phyloP scores from a whole-genome alignment of 2,888 invertebrate species.

The Cheilosia vernalis region DNA sequence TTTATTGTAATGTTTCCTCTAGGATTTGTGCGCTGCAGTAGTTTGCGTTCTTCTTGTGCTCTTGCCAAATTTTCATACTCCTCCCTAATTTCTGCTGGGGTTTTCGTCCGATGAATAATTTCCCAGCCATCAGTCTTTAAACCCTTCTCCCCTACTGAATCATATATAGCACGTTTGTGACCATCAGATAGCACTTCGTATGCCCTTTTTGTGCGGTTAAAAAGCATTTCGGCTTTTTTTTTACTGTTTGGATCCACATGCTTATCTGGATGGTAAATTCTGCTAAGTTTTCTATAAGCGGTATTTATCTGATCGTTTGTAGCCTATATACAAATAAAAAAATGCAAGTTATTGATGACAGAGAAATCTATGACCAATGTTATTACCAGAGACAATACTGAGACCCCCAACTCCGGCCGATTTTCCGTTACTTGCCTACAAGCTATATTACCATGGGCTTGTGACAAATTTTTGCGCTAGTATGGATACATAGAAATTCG shows the following conservation, averaged over 20 bases:
- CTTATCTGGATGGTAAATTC: slow-evolving; percentile 98
- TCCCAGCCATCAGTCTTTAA: slow-evolving; percentile 98
- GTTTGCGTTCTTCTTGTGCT: slow-evolving; percentile 92
- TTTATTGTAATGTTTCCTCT: slow-evolving; percentile 93
- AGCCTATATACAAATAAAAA: slow-evolving; percentile 86
- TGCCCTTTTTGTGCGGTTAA: slow-evolving; percentile 96
- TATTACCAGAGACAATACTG: background rate
- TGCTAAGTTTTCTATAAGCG: slow-evolving; percentile 95
- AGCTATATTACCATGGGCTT: no score
- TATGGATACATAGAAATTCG: no score
- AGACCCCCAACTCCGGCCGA: no score
- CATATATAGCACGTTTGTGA: slow-evolving; percentile 97
- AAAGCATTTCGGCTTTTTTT: slow-evolving; percentile 95
- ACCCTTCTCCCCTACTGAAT: slow-evolving; percentile 93
- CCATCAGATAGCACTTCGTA: slow-evolving; percentile 98
- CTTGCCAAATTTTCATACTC: slow-evolving; percentile 96
- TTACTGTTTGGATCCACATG: slow-evolving; percentile 93
- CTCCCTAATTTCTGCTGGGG: slow-evolving; percentile 97
- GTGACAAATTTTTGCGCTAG: no score
- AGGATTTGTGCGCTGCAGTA: slow-evolving; percentile 96
- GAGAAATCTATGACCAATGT: slow-evolving; percentile 36
- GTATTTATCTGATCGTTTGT: slow-evolving; percentile 95
- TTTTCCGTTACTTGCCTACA: no score
- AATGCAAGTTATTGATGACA: slow-evolving; percentile 49
- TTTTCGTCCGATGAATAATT: slow-evolving; percentile 94